Evolutionary conservation across 2,113 vertebrate species (phyloP).

Genomic region (Chitala chitala): DNA sequence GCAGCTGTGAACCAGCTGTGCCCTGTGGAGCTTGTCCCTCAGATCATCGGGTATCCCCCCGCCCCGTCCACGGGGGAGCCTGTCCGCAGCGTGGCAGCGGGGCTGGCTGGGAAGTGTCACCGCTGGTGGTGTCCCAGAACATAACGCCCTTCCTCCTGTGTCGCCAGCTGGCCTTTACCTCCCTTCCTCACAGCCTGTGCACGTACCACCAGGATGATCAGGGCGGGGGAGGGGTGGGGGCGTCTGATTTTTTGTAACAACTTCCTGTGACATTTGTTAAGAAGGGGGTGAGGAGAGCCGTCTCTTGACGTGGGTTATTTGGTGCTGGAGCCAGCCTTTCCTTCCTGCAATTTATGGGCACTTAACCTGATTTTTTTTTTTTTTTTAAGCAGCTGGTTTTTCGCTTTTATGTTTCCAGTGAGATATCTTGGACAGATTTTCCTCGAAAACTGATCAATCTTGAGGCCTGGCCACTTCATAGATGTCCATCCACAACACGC

Average conservation of each 20-base stretch:
- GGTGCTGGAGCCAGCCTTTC: background rate
- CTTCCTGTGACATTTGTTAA: slow-evolving; percentile 2
- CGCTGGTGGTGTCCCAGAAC: background rate
- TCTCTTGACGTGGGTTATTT: background rate
- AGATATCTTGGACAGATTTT: slow-evolving; percentile 13
- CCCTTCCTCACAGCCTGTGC: background rate
- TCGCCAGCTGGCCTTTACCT: background rate
- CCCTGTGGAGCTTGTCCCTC: background rate
- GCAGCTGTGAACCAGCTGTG: slow-evolving; percentile 1
- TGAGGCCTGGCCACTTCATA: background rate
- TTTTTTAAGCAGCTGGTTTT: background rate
- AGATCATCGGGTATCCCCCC: background rate
- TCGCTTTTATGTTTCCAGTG: background rate
- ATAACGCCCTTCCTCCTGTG: background rate
- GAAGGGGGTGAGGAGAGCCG: background rate
- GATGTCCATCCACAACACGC: background rate
- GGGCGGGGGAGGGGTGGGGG: background rate
- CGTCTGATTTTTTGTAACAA: background rate
- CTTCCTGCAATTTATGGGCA: slow-evolving; percentile 20
- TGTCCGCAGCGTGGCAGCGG: background rate
- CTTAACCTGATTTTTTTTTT: background rate
- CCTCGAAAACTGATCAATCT: background rate
- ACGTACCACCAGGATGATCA: too few species aligned
- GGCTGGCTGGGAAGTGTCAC: background rate
- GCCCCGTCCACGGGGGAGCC: background rate